Evolutionary conservation across 2,888 invertebrate species (phyloP).

Genomic region (Lomographa bimaculata): DNA sequence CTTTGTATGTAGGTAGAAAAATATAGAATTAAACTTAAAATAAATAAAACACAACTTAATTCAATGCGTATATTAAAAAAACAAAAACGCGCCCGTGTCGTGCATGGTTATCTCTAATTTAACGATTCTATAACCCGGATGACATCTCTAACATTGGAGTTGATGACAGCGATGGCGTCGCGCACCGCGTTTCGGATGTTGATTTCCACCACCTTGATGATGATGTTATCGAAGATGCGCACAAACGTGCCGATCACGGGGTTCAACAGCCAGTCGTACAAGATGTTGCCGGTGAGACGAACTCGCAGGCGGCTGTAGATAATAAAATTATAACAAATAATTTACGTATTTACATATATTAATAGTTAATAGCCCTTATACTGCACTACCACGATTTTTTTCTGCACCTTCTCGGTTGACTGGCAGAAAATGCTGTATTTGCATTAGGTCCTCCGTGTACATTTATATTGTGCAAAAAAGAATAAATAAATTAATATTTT

Average conservation of each 20-base stretch:
- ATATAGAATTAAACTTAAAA: too few species aligned
- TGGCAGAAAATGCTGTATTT: too few species aligned
- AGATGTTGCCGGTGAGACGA: slow-evolving; percentile 72
- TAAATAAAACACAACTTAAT: not conserved
- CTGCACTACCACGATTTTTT: too few species aligned
- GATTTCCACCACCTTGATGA: slow-evolving; percentile 66
- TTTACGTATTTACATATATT: too few species aligned
- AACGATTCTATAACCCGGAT: slow-evolving; percentile 56
- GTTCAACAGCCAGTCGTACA: slow-evolving; percentile 77
- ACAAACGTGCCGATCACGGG: slow-evolving; percentile 68
- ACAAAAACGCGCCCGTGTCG: too few species aligned
- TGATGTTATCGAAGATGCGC: slow-evolving; percentile 70
- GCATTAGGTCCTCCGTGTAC: too few species aligned
- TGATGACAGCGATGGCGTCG: slow-evolving; percentile 55
- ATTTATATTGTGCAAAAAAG: too few species aligned
- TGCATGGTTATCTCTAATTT: too few species aligned
- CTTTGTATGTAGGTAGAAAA: too few species aligned
- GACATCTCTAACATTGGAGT: slow-evolving; percentile 54
- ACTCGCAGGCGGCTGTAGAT: slow-evolving; percentile 70
- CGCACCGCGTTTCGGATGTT: slow-evolving; percentile 61
- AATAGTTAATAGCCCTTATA: too few species aligned
- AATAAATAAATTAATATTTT: too few species aligned
- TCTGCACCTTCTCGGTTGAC: too few species aligned
- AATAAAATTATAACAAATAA: slow-evolving; percentile 11
- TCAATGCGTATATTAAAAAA: slow-evolving; percentile 3